phyloP scores from a whole-genome alignment of 2,113 vertebrate species.

The Motacilla tschutschensis region DNA sequence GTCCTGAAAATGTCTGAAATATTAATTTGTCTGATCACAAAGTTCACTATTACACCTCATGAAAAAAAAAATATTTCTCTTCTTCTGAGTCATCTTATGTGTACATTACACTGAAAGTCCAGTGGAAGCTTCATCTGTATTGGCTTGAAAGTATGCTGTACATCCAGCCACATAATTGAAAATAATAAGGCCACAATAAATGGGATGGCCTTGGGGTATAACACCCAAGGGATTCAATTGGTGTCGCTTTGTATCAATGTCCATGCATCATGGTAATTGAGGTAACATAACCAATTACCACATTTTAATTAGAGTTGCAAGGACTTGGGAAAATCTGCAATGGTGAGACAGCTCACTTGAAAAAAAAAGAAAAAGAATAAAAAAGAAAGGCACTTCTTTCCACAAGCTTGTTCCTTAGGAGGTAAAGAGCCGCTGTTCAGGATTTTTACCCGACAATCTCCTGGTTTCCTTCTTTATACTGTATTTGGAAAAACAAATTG shows the following conservation, averaged over 20 bases:
- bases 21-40: conserved; percentile 31
- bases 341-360: conserved; percentile 67
- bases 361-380: conserved; percentile 31
- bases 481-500: conserved; percentile 33
- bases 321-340: conserved; percentile 76
- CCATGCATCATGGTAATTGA: conserved; percentile 83
- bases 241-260: conserved; percentile 81
- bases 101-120: conserved; percentile 55
- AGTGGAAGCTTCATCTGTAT: conserved; percentile 51
- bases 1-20: conserved; percentile 15
- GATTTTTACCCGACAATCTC: background rate
- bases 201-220: conserved; percentile 79
- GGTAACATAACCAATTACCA: conserved; percentile 85
- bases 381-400: conserved; percentile 5
- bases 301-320: conserved; percentile 85
- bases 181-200: conserved; percentile 81
- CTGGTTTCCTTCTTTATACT: conserved; percentile 26
- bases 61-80: conserved; percentile 7
- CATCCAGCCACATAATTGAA: conserved; percentile 77
- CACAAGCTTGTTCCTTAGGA: conserved; percentile 22
- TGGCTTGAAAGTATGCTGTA: conserved; percentile 72
- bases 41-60: background rate
- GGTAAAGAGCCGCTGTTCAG: background rate
- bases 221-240: conserved; percentile 81
- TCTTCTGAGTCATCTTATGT: conserved; percentile 14